phyloP scores from a whole-genome alignment of 2,113 vertebrate species.

The Cinclus cinclus region DNA sequence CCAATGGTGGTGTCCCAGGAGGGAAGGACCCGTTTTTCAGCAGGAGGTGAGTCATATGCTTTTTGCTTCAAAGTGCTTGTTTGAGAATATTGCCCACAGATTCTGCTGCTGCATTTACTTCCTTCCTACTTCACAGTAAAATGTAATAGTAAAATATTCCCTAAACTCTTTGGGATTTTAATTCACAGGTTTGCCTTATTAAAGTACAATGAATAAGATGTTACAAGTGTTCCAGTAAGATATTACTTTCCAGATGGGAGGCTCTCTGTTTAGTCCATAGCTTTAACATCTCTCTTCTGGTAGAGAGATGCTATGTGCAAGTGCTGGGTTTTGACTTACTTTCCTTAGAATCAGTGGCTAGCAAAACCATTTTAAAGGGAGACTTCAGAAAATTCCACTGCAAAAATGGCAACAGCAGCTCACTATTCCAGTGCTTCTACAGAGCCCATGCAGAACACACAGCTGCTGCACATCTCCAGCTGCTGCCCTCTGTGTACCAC shows the following conservation, averaged over 20 bases:
- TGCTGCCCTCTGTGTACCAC: neutral
- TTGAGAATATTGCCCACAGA: neutral
- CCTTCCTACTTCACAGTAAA: neutral
- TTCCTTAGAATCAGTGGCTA: neutral
- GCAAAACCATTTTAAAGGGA: neutral
- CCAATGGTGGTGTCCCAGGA: neutral
- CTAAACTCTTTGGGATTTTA: neutral
- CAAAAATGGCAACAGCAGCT: neutral
- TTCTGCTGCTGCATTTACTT: neutral
- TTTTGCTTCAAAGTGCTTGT: neutral
- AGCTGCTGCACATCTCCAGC: neutral
- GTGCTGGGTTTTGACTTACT: neutral
- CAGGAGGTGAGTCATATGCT: neutral
- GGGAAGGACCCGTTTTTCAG: neutral
- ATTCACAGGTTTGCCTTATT: neutral
- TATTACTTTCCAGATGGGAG: neutral
- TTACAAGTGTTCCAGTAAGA: neutral
- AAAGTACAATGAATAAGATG: neutral
- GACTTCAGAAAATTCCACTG: neutral
- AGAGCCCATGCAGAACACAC: neutral
- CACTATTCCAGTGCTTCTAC: neutral
- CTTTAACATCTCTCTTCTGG: slow-evolving; percentile 7
- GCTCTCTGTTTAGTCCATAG: neutral
- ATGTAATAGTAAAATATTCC: neutral
- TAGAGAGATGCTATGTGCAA: neutral